Base-by-base conservation (phyloP, 2,888 invertebrate genomes). In the Mesochorus sp. region DNA sequence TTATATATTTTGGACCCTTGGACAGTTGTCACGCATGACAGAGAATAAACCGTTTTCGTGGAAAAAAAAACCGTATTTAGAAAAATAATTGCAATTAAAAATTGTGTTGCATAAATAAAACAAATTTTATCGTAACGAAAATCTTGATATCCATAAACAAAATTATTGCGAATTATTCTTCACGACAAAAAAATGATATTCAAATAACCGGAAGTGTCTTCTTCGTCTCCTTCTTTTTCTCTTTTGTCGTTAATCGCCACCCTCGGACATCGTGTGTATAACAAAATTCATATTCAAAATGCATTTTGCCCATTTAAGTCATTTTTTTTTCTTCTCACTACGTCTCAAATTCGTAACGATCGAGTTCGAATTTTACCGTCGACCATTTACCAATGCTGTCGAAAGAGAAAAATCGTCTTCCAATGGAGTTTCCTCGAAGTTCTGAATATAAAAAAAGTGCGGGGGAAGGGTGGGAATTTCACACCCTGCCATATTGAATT, bases 401-500 rank as follows among this genome's bases (percentile, higher is more conserved):
- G 37, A 17, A 49, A 21, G 10, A 72, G n/a, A n/a, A 47, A 12
- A 44, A 37, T 61, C 31, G 28, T 62, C 8, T 39, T 24, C 26
- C 14, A 10, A 37, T 26, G 57, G 2, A 37, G 14, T 49, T 59
- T 76, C 57, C 17, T 51, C 51, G 64, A 59, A 70, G 21, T 31
- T 59, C 64, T 37, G 34, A 51, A 17, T 31, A 19, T 21, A n/a
- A 24, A 42, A 53, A 24, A 42, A 26, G 26, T 5, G 14, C 0
- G 26, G 21, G 14, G 12, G 3, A 34, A 34, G 12, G 21, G 21
- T 6, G 10, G 3, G 6, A 66, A 71, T 73, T 73, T 77, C 57
- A 62, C 67, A 62, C 55, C 53, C 39, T 42, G 72, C 68, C 72
- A 49, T 19, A 42, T 49, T n/a, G 21, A 68, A 68, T 64, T 77